Conservation (phyloP, 2,888 invertebrate genomes). For the Acrobasis repandana region DNA sequence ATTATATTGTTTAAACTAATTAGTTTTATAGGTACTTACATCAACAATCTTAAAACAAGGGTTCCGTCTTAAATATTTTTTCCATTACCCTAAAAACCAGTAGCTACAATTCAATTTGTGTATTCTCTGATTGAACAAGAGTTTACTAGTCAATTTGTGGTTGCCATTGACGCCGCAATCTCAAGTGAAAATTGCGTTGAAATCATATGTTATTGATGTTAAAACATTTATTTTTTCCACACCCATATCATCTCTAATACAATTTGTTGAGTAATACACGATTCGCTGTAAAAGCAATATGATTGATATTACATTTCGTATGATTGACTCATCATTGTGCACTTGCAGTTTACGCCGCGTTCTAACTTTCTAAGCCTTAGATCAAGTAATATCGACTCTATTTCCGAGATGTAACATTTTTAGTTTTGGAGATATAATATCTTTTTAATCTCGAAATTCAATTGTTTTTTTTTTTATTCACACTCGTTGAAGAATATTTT, state of each 20-base stretch:
- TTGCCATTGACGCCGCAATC: conserved; percentile 56
- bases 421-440: too few relatives aligned
- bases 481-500: too few relatives aligned
- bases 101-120: conserved; percentile 40
- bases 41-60: too few relatives aligned
- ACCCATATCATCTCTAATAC: background rate
- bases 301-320: conserved; percentile 16
- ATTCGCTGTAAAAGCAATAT: conserved; percentile 11
- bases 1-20: too few relatives aligned
- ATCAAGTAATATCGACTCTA: too few relatives aligned
- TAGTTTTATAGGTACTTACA: too few relatives aligned
- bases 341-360: too few relatives aligned
- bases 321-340: conserved; percentile 1
- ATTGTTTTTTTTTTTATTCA: too few relatives aligned
- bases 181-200: conserved; percentile 67
- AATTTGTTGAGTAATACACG: conserved; percentile 17
- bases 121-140: conserved; percentile 48
- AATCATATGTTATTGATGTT: conserved; percentile 32
- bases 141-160: conserved; percentile 43
- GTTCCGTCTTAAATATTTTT: background rate
- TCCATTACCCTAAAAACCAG: conserved; percentile 1
- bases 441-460: too few relatives aligned
- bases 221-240: conserved; percentile 15
- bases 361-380: too few relatives aligned
- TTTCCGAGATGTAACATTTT: too few relatives aligned